A percentile compares a stretch with the other conserved stretches of the same genome.
Evolutionary conservation across 1,140 invertebrate genomes (phyloP).

Genomic region (Cepaea nemoralis): DNA sequence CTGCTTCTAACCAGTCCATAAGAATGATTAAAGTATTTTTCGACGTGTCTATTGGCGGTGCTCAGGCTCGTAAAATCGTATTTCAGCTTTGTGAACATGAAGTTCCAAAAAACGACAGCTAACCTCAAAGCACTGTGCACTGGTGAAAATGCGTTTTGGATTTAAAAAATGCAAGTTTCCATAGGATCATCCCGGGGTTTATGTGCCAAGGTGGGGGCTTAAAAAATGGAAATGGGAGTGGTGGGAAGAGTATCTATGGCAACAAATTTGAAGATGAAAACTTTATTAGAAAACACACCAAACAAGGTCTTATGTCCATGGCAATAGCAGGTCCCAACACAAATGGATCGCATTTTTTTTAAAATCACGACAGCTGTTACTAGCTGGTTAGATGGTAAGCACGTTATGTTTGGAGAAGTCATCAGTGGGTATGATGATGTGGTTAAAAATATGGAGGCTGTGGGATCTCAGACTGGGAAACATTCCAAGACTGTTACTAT

Average conservation of each 20-base stretch:
- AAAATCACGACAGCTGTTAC: slow-evolving; percentile 82
- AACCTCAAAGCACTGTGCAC: slow-evolving; percentile 95
- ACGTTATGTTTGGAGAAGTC: slow-evolving; percentile 29
- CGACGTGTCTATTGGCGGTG: slow-evolving; percentile 62
- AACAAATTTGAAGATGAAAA: slow-evolving; percentile 96
- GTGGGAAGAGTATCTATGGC: slow-evolving; percentile 95
- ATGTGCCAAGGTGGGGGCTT: slow-evolving; percentile 89
- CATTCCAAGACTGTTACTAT: slow-evolving; percentile 87
- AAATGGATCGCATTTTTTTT: slow-evolving; percentile 98
- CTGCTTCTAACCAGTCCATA: background rate
- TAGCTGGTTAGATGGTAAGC: slow-evolving; percentile 26
- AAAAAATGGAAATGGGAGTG: slow-evolving; percentile 77
- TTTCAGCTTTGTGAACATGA: too few relatives aligned
- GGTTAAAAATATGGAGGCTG: slow-evolving; percentile 56
- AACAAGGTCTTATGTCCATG: slow-evolving; percentile 91
- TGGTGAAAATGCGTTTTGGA: slow-evolving; percentile 81
- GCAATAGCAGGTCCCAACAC: slow-evolving; percentile 98
- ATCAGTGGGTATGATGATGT: slow-evolving; percentile 55
- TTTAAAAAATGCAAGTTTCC: slow-evolving; percentile 84
- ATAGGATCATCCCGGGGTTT: slow-evolving; percentile 72
- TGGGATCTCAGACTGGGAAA: slow-evolving; percentile 86
- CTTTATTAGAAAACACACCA: slow-evolving; percentile 92
- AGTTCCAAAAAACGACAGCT: too few relatives aligned
- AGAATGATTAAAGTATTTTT: slow-evolving; percentile 48
- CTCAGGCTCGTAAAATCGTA: slow-evolving; percentile 57